These are phyloP conservation scores for Gallinago jamesoni DNA, from an alignment of 2,113 vertebrate species.

Conservation along the genomic window DNA sequence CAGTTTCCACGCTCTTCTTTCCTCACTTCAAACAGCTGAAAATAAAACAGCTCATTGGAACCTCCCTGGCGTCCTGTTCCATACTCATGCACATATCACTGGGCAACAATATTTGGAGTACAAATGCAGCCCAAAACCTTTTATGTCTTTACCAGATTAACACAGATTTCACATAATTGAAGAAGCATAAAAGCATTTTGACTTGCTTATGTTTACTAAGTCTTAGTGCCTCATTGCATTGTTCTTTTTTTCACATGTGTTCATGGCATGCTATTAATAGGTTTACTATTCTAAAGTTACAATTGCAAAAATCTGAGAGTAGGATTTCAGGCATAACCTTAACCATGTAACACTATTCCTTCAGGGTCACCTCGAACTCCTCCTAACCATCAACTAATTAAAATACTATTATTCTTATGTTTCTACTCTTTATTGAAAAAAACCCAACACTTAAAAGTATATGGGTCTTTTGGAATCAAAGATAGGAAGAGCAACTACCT, in stretches of 20 bases:
- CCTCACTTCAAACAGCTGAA: not conserved
- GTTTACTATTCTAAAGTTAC: not conserved
- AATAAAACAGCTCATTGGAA: not conserved
- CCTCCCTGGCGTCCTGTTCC: not conserved
- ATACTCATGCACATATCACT: rapidly evolving
- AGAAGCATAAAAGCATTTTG: not conserved
- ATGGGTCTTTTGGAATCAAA: not conserved
- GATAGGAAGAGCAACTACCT: constrained; percentile 74
- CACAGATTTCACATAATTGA: not conserved
- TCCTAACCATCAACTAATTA: not conserved
- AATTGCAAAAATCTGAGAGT: not conserved
- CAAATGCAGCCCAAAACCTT: not conserved
- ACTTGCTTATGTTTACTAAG: not conserved
- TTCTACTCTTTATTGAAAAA: not conserved
- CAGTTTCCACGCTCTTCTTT: not conserved
- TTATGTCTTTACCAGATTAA: not conserved
- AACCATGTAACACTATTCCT: not conserved
- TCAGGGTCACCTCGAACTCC: not conserved
- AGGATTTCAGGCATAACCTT: not conserved
- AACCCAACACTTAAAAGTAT: not conserved
- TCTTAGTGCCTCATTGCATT: not conserved
- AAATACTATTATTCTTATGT: not conserved
- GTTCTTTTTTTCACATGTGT: not conserved
- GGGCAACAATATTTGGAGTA: not conserved
- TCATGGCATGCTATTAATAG: not conserved